These are phyloP conservation scores for Ophioninae sp. DNA, from an alignment of 2,888 invertebrate genomes.

Conservation along the genomic window DNA sequence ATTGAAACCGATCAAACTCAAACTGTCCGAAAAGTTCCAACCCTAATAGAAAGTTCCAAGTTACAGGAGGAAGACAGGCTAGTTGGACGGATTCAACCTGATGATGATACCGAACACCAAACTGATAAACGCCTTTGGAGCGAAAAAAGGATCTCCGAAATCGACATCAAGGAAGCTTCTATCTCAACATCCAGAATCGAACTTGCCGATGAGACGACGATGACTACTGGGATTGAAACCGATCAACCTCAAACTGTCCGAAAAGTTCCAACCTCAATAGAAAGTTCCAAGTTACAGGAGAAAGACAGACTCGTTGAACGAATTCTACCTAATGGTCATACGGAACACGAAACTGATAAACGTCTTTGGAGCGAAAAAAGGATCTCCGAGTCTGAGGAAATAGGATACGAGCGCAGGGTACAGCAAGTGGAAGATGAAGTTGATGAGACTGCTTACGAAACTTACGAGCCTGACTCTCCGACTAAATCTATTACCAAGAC, in stretches of 20 bases:
- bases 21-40: not conserved
- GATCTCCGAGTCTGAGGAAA: not conserved
- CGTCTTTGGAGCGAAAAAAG: not conserved
- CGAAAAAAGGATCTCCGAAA: not conserved
- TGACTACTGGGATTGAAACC: not conserved
- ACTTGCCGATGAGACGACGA: not conserved
- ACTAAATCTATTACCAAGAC: not conserved
- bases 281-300: not conserved
- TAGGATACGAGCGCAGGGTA: too few species aligned
- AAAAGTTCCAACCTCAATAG: not conserved
- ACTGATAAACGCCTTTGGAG: not conserved
- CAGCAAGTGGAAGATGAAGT: not conserved
- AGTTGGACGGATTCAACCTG: not conserved
- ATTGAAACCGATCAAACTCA: not conserved
- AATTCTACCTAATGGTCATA: not conserved
- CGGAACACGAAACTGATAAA: not conserved
- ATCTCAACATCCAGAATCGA: not conserved
- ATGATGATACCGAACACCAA: not conserved
- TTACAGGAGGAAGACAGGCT: not conserved
- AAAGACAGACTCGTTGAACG: not conserved
- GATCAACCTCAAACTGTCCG: not conserved
- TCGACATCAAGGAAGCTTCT: not conserved
- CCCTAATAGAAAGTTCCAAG: not conserved
- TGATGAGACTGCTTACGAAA: not conserved
- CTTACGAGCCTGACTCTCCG: not conserved